Evolutionary conservation across 2,888 invertebrate genomes (phyloP), one percentile per base, ranked within the genome.

Genomic region (Heliconius charithonia): DNA sequence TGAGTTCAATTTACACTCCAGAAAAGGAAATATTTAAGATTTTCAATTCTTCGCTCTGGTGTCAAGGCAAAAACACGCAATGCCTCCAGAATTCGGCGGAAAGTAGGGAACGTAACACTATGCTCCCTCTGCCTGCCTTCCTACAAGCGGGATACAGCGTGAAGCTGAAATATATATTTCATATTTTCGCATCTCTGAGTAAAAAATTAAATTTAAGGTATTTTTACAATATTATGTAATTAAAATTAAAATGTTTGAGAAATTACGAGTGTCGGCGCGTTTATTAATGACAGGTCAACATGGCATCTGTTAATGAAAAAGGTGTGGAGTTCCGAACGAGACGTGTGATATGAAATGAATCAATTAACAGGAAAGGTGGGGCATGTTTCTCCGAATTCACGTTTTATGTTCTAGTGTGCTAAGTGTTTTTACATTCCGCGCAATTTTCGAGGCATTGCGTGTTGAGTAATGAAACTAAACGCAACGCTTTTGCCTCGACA

Each of bases 311-410:
- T 78, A 79, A 77, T 80, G 66, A 80, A 74, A 76, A 67, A 65
- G 76, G 80, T 45, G 76, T 78, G 70, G 78, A 66, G 32, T 78
- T 73, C 32, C 74, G 73, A 74, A 56, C 72, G 62, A 69, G 72
- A 69, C 66, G 66, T 41, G 69, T 70, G 27, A 75, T 70, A 71
- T 75, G 69, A 71, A 79, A 63, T 80, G 71, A 76, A 74, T 80
- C 75, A 76, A 79, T 37, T 79, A 76, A 76, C 75, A 41, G 56
- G 75, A 66, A n/a, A 78, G 76, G 76, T 69, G 80, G 71, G 79
- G 76, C 76, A 41, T n/a, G 56, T 69, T 78, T 67, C 62, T 62
- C 25, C 62, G 59, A 78, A 78, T 74, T 73, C 27, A 27, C 51
- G 10, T 67, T 78, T 66, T 63, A 56, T 67, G 56, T 29, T n/a